Base-by-base conservation (phyloP, 2,113 vertebrate genomes). In the Boulengeromyrus knoepffleri region DNA sequence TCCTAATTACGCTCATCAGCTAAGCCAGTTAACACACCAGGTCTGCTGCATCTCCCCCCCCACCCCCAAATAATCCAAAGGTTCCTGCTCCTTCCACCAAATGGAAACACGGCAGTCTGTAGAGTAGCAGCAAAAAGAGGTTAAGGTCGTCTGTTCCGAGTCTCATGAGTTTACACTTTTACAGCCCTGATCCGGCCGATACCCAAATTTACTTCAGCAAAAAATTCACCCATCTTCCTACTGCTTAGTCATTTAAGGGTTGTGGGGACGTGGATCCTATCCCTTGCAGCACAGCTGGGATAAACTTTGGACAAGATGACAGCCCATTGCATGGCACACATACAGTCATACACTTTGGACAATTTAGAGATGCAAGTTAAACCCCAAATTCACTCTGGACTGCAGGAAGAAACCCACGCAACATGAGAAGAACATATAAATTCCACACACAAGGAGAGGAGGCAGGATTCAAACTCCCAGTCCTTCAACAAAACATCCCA, bases 1-100 rank as follows among this genome's bases (percentile, higher is more conserved):
- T 91, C 70, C 93, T 90, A 93, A 93, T 92, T 93, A 90, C 90
- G 88, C 88, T 89, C 85, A 88, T 91, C 83, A 92, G 58, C 88
- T 91, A 8, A 58, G 89, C 13, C 15, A 70, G 83, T 89, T 90
- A 47, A 87, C 89, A 74, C 42, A 84, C 89, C 19, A 45, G 87
- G 90, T 92, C 90, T 92, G 58, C 74, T 89, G 52, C 50, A 77
- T 84, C 89, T n/a, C 92, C n/a, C 24, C 58, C 21, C 21, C 62
- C 24, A 1, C 24, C 58, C 21, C 62, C 58, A 66, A 66, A 66
- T 66, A 27, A 12, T n/a, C 58, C n/a, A 66, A 66, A 66, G n/a
- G 58, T 8, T 66, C n/a, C 62, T 31, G 62, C 62, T 89, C 92
- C 85, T 87, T 88, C 24, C 19, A 27, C 90, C 27, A 70, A 42